A percentile compares a stretch with the other conserved stretches of the same genome.
Conservation (phyloP, 1,140 invertebrate genomes). For the Muscidifurax raptorellus region DNA sequence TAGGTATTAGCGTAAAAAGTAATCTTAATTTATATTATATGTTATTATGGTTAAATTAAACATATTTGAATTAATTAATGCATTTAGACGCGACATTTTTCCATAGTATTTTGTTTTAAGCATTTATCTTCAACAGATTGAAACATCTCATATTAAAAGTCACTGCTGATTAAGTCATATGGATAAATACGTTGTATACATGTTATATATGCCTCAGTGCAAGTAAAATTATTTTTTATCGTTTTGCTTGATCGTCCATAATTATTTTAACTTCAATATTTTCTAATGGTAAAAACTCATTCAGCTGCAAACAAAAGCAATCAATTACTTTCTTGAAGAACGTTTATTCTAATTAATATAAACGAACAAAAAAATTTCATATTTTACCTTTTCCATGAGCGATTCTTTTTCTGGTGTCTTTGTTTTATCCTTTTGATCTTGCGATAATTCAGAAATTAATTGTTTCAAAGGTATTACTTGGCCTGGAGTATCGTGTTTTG, state of each 20-base stretch:
- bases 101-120: too few relatives aligned
- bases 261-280: constrained; percentile 3
- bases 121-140: too few relatives aligned
- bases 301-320: neutral
- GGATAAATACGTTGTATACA: neutral
- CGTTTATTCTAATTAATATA: neutral
- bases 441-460: neutral
- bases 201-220: neutral
- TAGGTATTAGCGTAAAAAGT: neutral
- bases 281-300: neutral
- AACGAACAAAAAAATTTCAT: neutral
- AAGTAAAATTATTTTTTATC: neutral
- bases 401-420: neutral
- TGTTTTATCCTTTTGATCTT: neutral
- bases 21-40: too few relatives aligned
- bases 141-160: too few relatives aligned
- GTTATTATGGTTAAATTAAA: too few relatives aligned
- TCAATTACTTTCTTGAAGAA: neutral
- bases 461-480: neutral
- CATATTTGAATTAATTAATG: too few relatives aligned
- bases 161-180: too few relatives aligned
- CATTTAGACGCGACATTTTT: too few relatives aligned
- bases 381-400: neutral
- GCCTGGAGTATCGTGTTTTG: too few relatives aligned
- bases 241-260: neutral